phyloP scores from a whole-genome alignment of 2,888 invertebrate species.

The Cryptus armator region DNA sequence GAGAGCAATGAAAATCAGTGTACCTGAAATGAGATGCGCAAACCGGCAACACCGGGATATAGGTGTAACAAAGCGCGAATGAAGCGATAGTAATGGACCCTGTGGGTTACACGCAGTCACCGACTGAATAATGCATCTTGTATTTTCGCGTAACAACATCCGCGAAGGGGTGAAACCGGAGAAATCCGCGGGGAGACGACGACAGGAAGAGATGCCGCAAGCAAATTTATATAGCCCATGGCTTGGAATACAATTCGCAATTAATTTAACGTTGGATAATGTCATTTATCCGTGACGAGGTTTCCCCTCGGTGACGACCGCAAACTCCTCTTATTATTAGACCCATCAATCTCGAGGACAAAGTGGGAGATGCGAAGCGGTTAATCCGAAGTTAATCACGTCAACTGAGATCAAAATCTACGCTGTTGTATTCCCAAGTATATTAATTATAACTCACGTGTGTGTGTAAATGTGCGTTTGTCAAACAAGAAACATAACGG shows the following conservation, averaged over 20 bases:
- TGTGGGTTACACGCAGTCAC: slow-evolving; percentile 28
- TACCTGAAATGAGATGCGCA: not conserved
- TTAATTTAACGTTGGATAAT: slow-evolving; percentile 56
- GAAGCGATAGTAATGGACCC: slow-evolving; percentile 48
- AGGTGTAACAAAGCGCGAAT: slow-evolving; percentile 12
- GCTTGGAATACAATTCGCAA: slow-evolving; percentile 38
- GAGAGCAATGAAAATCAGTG: slow-evolving; percentile 42
- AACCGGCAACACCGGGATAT: not conserved
- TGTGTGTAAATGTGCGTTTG: too few species aligned
- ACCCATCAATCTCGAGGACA: slow-evolving; percentile 41
- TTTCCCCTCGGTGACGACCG: not conserved
- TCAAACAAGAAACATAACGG: not conserved
- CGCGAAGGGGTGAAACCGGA: slow-evolving; percentile 24
- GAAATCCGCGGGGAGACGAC: not conserved
- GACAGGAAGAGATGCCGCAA: not conserved
- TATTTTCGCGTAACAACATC: slow-evolving; percentile 52
- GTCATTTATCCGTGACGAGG: slow-evolving; percentile 29
- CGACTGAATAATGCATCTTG: slow-evolving; percentile 65
- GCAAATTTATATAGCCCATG: slow-evolving; percentile 24
- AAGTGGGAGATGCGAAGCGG: not conserved
- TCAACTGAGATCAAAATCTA: not conserved
- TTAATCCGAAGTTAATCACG: not conserved
- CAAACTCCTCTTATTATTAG: slow-evolving; percentile 35
- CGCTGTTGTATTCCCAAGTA: too few species aligned
- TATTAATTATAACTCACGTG: too few species aligned